phyloP scores from a whole-genome alignment of 2,797 vertebrate genomes.

The Eulemur albifrons region DNA sequence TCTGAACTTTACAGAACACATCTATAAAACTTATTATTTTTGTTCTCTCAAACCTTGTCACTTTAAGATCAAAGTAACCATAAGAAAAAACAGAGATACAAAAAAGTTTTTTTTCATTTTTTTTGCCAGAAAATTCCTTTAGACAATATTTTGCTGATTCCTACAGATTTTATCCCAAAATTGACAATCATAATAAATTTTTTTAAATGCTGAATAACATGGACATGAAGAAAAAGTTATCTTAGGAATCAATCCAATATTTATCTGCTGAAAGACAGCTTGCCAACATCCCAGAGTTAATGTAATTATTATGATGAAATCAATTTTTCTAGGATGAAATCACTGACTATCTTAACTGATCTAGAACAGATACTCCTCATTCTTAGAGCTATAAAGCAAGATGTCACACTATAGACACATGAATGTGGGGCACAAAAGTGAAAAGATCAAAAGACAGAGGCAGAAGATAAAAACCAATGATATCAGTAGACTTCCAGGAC shows the following conservation, averaged over 20 bases:
- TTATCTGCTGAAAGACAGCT: not conserved
- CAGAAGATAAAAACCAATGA: not conserved
- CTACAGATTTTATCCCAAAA: not conserved
- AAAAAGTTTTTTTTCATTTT: constrained; percentile 24
- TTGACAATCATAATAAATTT: not conserved
- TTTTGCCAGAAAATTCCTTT: not conserved
- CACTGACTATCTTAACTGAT: not conserved
- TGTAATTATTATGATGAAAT: not conserved
- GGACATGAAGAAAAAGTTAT: not conserved
- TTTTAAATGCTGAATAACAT: not conserved
- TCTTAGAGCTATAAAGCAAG: not conserved
- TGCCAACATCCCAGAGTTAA: not conserved
- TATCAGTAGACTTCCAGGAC: not conserved
- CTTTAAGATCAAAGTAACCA: constrained; percentile 46
- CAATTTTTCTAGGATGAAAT: not conserved
- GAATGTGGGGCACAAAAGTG: not conserved
- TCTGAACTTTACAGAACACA: constrained; percentile 18
- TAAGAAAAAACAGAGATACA: constrained; percentile 7
- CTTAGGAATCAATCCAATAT: not conserved
- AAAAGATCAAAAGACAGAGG: not conserved
- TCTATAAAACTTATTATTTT: constrained; percentile 58
- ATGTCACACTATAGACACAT: not conserved
- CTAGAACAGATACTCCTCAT: not conserved
- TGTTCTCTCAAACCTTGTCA: constrained; percentile 38
- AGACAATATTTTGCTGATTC: not conserved